These are phyloP conservation scores for Siphamia tubifer DNA, from an alignment of 2,113 vertebrate genomes.

Conservation along the genomic window DNA sequence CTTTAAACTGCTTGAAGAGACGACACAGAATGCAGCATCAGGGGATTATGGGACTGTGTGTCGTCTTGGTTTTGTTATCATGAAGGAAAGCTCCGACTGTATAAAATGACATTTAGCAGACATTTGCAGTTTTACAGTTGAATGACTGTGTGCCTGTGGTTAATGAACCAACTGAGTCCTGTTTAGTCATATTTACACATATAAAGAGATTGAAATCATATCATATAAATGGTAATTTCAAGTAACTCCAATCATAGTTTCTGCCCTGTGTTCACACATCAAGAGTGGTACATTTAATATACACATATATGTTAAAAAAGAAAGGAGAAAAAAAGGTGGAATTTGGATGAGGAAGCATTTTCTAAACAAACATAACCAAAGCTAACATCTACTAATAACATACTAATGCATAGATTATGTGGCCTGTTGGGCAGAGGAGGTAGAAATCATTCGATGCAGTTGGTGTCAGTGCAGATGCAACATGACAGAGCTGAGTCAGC, in stretches of 20 bases:
- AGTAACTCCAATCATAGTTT: neutral
- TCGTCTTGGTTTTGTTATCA: neutral
- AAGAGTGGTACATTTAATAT: neutral
- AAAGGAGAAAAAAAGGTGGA: too few relatives aligned
- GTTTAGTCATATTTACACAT: neutral
- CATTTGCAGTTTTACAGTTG: neutral
- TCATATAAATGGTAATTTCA: neutral
- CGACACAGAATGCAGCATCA: too few relatives aligned
- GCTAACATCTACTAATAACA: neutral
- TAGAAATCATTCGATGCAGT: neutral
- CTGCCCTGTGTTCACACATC: neutral
- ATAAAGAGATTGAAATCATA: slow-evolving; percentile 1
- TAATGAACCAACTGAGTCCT: neutral
- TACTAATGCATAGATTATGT: neutral
- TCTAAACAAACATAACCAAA: neutral
- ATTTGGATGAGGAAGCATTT: neutral
- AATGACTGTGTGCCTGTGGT: neutral
- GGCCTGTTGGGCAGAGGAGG: neutral
- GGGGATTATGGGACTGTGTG: neutral
- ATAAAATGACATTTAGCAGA: neutral
- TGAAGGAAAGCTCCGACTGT: neutral
- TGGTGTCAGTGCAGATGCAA: neutral
- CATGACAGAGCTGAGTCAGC: neutral
- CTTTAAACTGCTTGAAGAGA: neutral
- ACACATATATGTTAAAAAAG: too few relatives aligned